Percentiles rank a stretch among this genome's conserved stretches.
Conservation (phyloP, 2,888 invertebrate species). For the Drosophila borborema region DNA sequence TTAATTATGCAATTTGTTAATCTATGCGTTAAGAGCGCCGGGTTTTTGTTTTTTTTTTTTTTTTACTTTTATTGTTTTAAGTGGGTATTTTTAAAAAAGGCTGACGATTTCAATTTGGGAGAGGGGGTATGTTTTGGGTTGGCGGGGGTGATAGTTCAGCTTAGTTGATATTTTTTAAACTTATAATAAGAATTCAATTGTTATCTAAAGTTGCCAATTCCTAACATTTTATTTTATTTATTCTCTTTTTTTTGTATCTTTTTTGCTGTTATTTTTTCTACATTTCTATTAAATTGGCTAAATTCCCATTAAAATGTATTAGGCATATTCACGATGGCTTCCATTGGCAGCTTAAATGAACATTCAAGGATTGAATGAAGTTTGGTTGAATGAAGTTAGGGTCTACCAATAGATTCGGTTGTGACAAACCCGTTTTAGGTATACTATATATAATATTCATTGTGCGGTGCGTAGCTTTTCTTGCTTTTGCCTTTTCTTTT, state of each 20-base stretch:
- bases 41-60: conserved; percentile 20
- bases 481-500: conserved; percentile 35
- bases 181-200: conserved; percentile 51
- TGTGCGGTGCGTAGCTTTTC: conserved; percentile 70
- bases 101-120: conserved; percentile 12
- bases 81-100: conserved; percentile 18
- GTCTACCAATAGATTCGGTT: conserved; percentile 21
- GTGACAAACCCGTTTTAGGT: conserved; percentile 38
- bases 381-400: background rate
- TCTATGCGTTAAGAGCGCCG: conserved; percentile 41
- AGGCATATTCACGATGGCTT: conserved; percentile 29
- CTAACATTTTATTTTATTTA: background rate
- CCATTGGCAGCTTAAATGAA: conserved; percentile 28
- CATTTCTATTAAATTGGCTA: conserved; percentile 74
- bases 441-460: conserved; percentile 51
- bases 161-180: conserved; percentile 54
- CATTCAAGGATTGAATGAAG: background rate
- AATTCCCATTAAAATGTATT: conserved; percentile 56
- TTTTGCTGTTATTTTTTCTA: conserved; percentile 30
- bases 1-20: conserved; percentile 65
- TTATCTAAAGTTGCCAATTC: conserved; percentile 57
- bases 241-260: conserved; percentile 2
- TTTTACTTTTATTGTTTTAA: conserved; percentile 2
- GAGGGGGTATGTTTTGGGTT: background rate
- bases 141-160: conserved; percentile 42